Base-by-base conservation (phyloP, 2,797 vertebrate genomes). In the Onychomys torridus region DNA sequence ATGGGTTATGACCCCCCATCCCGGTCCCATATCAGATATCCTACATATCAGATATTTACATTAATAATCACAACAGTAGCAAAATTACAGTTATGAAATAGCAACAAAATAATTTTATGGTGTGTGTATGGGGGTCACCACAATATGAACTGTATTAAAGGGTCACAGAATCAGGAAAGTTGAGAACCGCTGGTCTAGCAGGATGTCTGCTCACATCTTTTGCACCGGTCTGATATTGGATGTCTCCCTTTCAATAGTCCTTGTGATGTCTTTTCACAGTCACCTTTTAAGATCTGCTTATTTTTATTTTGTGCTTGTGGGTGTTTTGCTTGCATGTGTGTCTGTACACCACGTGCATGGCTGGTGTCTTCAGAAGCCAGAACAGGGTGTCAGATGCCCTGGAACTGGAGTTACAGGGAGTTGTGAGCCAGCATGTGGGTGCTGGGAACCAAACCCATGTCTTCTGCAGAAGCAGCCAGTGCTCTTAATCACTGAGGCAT, bases 131-230 rank as follows among this genome's bases (percentile, higher is more conserved):
- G 49, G 65, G 21, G 13, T 29, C 55, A 37, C n/a, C 25, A 57
- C n/a, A 59, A 27, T 12, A 40, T 16, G n/a, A 61, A 40, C n/a
- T 25, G 7, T 37, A 59, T 82, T 82, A 82, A 40, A 82, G 37
- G n/a, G 79, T 82, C n/a, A 12, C 23, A 40, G 37, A 23, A 4
- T 37, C 10, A 29, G 25, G 23, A 61, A 63, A 37, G 27, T 34
- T 8, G 81, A 34, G 69, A 13, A 32, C 4, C 2, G 4, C 5
- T 25, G 0, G 0, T 27, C 91, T 37, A 1, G n/a, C 73, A 84
- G 3, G 32, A 49, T 23, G n/a, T 52, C 8, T 2, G 6, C 3
- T 0, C 1, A 2, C 0, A 2, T 27, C 32, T 14, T 37, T 61
- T 32, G 11, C 40, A 16, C 25, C 10, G 1, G 46, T 12, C 16